These are phyloP conservation scores for Tautogolabrus adspersus DNA, from an alignment of 2,113 vertebrate species.

Conservation along the genomic window DNA sequence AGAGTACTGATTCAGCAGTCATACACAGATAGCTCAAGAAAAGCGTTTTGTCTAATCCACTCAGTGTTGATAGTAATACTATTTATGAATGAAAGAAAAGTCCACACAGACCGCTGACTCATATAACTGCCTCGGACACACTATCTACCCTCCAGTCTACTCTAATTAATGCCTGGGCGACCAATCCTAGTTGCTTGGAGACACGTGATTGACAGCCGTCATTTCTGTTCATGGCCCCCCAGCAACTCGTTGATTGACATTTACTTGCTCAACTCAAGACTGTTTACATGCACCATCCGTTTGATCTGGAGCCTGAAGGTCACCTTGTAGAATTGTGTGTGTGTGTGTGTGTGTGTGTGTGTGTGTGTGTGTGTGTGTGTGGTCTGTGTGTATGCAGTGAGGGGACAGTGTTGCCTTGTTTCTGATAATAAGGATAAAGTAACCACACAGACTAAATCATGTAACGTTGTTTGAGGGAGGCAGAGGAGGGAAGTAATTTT, in stretches of 20 bases:
- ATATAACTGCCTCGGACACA: constrained; percentile 9
- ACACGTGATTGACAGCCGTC: constrained; percentile 24
- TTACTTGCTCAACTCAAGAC: constrained; percentile 25
- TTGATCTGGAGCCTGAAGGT: constrained; percentile 40
- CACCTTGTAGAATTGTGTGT: constrained; percentile 43
- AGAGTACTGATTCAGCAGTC: too few species aligned
- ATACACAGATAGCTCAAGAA: too few species aligned
- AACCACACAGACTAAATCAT: constrained; percentile 27
- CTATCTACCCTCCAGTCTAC: constrained; percentile 9
- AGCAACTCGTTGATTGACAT: constrained; percentile 48
- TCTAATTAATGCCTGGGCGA: constrained; percentile 27
- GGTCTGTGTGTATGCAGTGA: not conserved
- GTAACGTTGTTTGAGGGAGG: constrained; percentile 7
- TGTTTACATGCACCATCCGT: constrained; percentile 8
- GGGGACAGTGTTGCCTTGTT: not conserved
- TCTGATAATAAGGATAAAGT: not conserved
- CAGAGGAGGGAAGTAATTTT: constrained; percentile 1
- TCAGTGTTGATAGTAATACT: not conserved
- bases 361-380: constrained; percentile 16
- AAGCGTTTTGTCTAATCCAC: not conserved
- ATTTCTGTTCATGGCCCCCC: constrained; percentile 12
- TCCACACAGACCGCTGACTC: not conserved
- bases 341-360: not conserved
- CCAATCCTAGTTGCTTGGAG: constrained; percentile 32
- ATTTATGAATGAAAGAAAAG: not conserved